Conservation (phyloP, 1,140 invertebrate genomes). For the Varroa destructor region DNA sequence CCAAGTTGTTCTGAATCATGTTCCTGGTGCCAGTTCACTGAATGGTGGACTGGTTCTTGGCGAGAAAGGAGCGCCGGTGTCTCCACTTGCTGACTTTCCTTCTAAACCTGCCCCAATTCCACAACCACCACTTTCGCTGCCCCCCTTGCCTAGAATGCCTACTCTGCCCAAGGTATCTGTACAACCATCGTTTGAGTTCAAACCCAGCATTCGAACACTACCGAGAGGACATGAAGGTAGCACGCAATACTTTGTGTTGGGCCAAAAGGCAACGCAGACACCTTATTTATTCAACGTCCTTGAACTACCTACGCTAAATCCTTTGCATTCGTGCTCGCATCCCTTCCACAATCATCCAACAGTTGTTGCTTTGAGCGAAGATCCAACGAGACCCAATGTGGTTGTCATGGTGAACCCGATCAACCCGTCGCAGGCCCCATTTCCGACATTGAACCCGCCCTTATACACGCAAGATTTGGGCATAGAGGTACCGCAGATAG, state of each 20-base stretch:
- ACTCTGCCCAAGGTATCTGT: too few species aligned
- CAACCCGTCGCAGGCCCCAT: not conserved
- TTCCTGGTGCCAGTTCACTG: too few species aligned
- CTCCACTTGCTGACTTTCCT: not conserved
- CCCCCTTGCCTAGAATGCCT: not conserved
- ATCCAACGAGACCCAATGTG: not conserved
- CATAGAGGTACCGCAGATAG: not conserved
- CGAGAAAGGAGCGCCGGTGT: conserved; percentile 1
- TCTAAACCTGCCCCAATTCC: not conserved
- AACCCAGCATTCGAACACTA: conserved; percentile 9
- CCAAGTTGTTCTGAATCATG: too few species aligned
- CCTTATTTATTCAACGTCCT: not conserved
- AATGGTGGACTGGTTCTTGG: not conserved
- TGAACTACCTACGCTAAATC: not conserved
- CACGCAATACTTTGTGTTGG: conserved; percentile 12
- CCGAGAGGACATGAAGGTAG: not conserved
- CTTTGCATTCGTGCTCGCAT: not conserved
- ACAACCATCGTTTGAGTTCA: not conserved
- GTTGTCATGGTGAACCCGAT: not conserved
- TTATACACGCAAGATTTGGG: not conserved
- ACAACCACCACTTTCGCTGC: not conserved
- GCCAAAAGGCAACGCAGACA: not conserved
- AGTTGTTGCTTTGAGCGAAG: not conserved
- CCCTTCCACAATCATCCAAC: conserved; percentile 13
- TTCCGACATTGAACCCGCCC: conserved; percentile 10